Conservation (phyloP, 2,888 invertebrate genomes). For the Apodemia hepburni region DNA sequence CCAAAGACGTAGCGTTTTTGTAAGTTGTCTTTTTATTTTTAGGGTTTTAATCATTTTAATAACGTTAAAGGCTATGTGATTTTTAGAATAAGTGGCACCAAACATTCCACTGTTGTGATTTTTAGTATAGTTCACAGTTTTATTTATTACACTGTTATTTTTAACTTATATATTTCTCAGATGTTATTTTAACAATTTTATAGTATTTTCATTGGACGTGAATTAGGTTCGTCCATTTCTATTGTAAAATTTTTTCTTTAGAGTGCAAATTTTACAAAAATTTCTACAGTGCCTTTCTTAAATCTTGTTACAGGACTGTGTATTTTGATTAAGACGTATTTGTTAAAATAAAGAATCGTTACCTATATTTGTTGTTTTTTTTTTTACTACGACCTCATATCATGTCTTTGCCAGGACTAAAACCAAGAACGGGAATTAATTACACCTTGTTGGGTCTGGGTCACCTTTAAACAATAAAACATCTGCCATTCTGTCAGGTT, state of each 20-base stretch:
- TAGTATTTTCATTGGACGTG: constrained; percentile 34
- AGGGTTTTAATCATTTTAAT: constrained; percentile 7
- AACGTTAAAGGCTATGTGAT: constrained; percentile 63
- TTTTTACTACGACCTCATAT: too few species aligned
- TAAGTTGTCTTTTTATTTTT: constrained; percentile 26
- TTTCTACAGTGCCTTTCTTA: constrained; percentile 5
- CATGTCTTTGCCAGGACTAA: too few species aligned
- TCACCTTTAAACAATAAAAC: too few species aligned
- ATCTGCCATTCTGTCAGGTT: too few species aligned
- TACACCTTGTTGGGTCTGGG: too few species aligned
- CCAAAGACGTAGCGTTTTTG: constrained; percentile 55
- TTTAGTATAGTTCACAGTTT: constrained; percentile 53
- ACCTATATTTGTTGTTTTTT: constrained; percentile 3
- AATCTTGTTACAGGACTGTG: constrained; percentile 19
- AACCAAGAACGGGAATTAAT: too few species aligned
- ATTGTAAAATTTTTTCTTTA: constrained; percentile 41
- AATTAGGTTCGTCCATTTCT: constrained; percentile 44
- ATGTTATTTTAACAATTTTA: constrained; percentile 28
- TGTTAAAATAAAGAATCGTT: constrained; percentile 61
- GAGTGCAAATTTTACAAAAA: constrained; percentile 22
- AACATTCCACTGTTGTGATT: constrained; percentile 76
- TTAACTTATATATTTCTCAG: constrained; percentile 39
- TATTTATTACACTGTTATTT: constrained; percentile 36
- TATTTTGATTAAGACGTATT: constrained; percentile 53
- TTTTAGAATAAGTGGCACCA: constrained; percentile 65